Evolutionary conservation across 2,113 vertebrate genomes (phyloP), one percentile per base, ranked within the genome.

Genomic region (Oceanodroma tethys): DNA sequence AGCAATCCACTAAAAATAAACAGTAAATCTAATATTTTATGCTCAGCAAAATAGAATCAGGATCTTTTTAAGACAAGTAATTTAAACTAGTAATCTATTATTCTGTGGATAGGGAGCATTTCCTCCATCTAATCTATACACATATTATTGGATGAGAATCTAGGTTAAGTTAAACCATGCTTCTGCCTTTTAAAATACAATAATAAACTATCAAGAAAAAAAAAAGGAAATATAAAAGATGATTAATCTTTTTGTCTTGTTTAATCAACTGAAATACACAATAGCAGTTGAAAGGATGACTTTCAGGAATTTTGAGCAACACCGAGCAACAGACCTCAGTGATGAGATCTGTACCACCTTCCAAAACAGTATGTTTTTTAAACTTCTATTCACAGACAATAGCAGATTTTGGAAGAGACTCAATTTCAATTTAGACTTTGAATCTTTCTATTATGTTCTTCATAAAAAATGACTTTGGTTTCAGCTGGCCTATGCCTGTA

Each of bases 1-100:
- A 95, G 96, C 63, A 95, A 93, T 87, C 95, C 93, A 91, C 67
- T 81, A 90, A 96, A 98, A 98, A 97, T 83, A 98, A 90, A 98
- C 80, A 98, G 40, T 73, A 91, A 96, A 90, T 88, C 66, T 97
- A 90, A 71, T 96, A 93, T 73, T 95, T 97, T 96, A 85, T 93
- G 92, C 73, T 94, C 68, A 96, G 91, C 73, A 93, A 97, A 94
- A 92, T 65, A 32, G 18, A 96, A 96, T 96, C n/a, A 43, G 76
- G 94, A 97, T 96, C 88, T 96, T 97, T 94, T 97, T 75, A 95
- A 95, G 96, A 93, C 67, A 97, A 96, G 93, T 88, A 96, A 96
- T 93, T 91, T 92, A 97, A 93, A 95, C 63, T 90, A 82, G 63
- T 70, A 78, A 93, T 86, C 80, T 76, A 84, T 95, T 95, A 85